Base-by-base conservation (phyloP, 2,888 invertebrate species). In the Polydrusus pterygomalis region DNA sequence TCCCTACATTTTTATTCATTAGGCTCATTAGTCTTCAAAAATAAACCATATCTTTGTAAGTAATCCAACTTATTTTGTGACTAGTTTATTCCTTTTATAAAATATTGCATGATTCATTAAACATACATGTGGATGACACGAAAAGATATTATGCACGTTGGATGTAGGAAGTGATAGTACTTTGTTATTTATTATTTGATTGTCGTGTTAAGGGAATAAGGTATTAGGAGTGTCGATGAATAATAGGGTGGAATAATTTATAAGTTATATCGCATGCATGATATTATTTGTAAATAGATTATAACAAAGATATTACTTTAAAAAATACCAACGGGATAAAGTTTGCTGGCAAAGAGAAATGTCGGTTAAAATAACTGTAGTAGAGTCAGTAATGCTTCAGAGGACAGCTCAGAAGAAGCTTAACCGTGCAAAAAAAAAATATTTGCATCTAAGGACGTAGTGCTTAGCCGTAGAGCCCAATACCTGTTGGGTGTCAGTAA, bases 121-220 rank as follows among this genome's bases (percentile, higher is more conserved):
- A 38, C 17, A 38, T 11, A 60, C 38, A 60, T 60, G 38, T 60
- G 17, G 58, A 38, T 60, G 58, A 17, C 38, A 60, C 18, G 17
- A 7, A 60, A 18, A 18, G 58, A 60, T 60, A 60, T 60, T 60
- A 60, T 60, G 58, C 58, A 60, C 38, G 38, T 60, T 60, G 58
- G 58, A 34, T 38, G 40, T 60, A 60, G 58, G 58, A 60, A 60
- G 58, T 60, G 38, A 60, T 38, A 38, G 58, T 18, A 38, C 15
- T 11, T 34, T 38, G 38, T 25, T 60, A 38, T 38, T 60, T 38
- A 38, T 38, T 60, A 17, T 60, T 56, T 40, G 38, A 18, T 18
- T 38, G 58, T 38, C 15, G 10, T 18, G 58, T 38, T 60, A 40
- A 60, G 58, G 58, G 58, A 60, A 38, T 60, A 60, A 15, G 58